Evolutionary conservation across 2,113 vertebrate species (phyloP), one percentile per base, ranked within the genome.

Genomic region (Gymnocephalus cernua): DNA sequence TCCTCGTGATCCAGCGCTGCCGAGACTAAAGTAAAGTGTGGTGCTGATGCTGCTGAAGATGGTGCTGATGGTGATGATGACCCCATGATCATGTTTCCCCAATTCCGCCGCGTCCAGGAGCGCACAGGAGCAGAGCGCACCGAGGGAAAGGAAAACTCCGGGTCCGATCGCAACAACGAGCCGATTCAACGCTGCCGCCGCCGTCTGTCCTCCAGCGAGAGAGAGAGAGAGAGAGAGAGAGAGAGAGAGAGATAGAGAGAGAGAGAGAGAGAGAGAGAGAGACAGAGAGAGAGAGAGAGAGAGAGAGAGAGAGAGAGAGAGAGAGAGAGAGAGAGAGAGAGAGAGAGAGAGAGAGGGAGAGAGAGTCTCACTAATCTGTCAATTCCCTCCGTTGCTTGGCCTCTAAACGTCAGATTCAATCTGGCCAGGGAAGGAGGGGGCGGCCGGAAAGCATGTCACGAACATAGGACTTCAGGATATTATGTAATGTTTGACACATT

Each of bases 391-490:
- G 19, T 85, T 81, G 79, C 75, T 89, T 86, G 90, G 87, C 72
- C 79, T 82, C 53, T 85, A 79, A 89, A 82, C 90, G 86, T 92
- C 92, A 90, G 88, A 91, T 87, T 88, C 84, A 91, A 93, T 93
- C 86, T 90, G 87, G 81, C 67, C 79, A 59, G 35, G 57, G 45
- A 27, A 29, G 64, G 71, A 11, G 21, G 66, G 70, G n/a, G 25
- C 25, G 23, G 38, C 9, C 10, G 45, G 57, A 21, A 65, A 25
- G 15, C 68, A 58, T 70, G 68, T 69, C 88, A 84, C 74, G 63
- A 88, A 64, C 63, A 58, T 15, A 81, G 50, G 64, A 77, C 66
- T 83, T 90, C 50, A 85, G 21, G 25, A 67, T 86, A 74, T 92
- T 87, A 94, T 88, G 67, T 86, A 89, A 94, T 82, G 58, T 83